Evolutionary conservation across 2,113 vertebrate species (phyloP).

Genomic region (Talpa occidentalis): DNA sequence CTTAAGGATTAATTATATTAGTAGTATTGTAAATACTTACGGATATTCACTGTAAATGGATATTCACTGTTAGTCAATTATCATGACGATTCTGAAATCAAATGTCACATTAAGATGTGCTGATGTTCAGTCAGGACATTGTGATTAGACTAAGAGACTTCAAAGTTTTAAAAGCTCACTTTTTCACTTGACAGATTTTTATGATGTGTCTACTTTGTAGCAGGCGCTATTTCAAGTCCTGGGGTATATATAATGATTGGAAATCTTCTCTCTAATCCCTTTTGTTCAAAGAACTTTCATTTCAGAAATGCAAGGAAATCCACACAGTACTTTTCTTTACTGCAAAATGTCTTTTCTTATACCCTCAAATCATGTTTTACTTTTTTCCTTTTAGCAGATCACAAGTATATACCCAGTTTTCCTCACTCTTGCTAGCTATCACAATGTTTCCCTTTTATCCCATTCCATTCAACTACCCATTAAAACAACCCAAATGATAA

Average conservation of each 20-base stretch:
- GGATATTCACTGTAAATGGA: neutral
- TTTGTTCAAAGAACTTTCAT: neutral
- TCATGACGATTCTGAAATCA: neutral
- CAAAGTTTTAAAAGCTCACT: neutral
- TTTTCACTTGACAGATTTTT: neutral
- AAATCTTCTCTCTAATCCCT: neutral
- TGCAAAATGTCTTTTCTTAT: neutral
- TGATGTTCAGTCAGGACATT: neutral
- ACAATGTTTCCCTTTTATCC: neutral
- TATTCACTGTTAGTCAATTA: neutral
- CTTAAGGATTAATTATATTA: neutral
- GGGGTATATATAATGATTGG: neutral
- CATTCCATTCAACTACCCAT: neutral
- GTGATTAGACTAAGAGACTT: neutral
- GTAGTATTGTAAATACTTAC: neutral
- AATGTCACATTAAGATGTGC: neutral
- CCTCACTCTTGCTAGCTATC: neutral
- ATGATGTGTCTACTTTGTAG: neutral
- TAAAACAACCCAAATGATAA: neutral
- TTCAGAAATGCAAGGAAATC: neutral
- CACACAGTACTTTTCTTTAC: neutral
- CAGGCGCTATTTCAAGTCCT: neutral
- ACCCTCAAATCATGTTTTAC: neutral
- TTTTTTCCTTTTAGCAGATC: neutral
- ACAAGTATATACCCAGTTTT: neutral